Evolutionary conservation across 2,113 vertebrate species (phyloP).

Genomic region (Periophthalmodon schlosseri): DNA sequence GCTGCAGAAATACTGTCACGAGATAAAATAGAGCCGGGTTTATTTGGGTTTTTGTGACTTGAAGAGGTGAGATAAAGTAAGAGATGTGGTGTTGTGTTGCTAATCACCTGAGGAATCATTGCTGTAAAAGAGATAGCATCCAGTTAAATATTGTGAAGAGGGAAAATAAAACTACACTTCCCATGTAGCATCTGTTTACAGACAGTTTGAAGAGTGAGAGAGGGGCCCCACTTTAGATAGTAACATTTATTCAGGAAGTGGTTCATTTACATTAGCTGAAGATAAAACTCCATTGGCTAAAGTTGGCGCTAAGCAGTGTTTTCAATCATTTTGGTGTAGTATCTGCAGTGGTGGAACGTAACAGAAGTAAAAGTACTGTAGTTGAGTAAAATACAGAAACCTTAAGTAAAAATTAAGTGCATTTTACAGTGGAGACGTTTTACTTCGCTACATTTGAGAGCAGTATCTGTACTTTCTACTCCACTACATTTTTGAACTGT

Average conservation of each 20-base stretch:
- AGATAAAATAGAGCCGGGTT: background rate
- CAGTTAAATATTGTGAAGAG: slow-evolving; percentile 21
- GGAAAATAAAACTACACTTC: slow-evolving; percentile 34
- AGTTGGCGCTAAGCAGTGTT: no score
- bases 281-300: background rate
- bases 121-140: slow-evolving; percentile 41
- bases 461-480: no score
- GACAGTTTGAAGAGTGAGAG: background rate
- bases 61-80: background rate
- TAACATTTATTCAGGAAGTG: background rate
- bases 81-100: slow-evolving; percentile 7
- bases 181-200: background rate
- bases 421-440: no score
- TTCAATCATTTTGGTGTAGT: no score
- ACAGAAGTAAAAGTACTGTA: no score
- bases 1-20: background rate
- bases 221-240: background rate
- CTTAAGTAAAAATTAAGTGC: no score
- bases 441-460: no score
- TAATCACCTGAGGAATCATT: slow-evolving; percentile 14
- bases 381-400: no score
- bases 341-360: no score
- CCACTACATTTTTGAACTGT: no score
- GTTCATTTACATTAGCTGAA: no score
- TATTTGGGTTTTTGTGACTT: background rate